Conservation (phyloP, 2,888 invertebrate genomes). For the Megamerina dolium region DNA sequence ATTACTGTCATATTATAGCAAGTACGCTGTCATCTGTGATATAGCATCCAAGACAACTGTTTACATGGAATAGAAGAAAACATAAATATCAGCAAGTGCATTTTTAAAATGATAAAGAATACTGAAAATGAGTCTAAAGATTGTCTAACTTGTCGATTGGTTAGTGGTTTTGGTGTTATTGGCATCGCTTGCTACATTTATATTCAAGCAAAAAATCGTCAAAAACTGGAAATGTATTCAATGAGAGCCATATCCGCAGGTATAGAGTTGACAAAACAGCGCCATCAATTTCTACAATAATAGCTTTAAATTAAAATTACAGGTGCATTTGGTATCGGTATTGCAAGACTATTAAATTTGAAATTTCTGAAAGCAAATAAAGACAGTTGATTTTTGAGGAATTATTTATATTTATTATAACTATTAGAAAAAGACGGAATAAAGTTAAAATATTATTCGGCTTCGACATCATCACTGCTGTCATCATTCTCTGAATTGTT, state of each 20-base stretch:
- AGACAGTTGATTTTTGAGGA: neutral
- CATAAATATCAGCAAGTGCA: no score
- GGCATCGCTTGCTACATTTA: constrained; percentile 60
- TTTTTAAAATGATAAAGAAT: neutral
- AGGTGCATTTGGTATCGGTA: constrained; percentile 57
- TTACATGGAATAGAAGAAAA: no score
- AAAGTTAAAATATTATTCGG: constrained; percentile 18
- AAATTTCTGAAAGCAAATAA: constrained; percentile 28
- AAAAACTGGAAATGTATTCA: constrained; percentile 26
- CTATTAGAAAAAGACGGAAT: constrained; percentile 5
- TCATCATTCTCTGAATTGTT: constrained; percentile 11
- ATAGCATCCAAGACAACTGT: no score
- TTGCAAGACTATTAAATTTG: constrained; percentile 55
- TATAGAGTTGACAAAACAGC: no score
- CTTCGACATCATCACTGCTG: constrained; percentile 15
- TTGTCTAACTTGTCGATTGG: constrained; percentile 56
- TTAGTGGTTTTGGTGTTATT: constrained; percentile 57
- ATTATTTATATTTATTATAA: constrained; percentile 7
- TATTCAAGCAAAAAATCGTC: constrained; percentile 53
- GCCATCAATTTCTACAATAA: neutral
- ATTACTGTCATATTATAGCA: no score
- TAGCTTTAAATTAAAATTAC: constrained; percentile 3
- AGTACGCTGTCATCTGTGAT: no score
- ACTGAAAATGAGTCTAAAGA: constrained; percentile 38
- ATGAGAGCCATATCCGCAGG: constrained; percentile 35